phyloP scores from a whole-genome alignment of 2,888 invertebrate genomes.

The Andrena bicolor region DNA sequence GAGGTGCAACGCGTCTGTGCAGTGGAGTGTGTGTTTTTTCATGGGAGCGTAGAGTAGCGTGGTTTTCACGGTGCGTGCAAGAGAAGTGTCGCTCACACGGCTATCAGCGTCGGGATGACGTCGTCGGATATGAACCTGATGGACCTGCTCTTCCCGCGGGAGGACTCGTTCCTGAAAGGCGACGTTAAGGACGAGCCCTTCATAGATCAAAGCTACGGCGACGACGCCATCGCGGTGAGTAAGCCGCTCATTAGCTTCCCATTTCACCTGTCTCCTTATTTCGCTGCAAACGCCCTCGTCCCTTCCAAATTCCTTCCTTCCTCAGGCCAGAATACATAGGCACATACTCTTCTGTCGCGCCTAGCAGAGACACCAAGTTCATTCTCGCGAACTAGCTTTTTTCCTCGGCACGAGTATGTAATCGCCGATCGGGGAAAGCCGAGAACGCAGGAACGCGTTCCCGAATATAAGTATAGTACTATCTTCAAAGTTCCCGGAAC shows the following conservation, averaged over 20 bases:
- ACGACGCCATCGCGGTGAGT: constrained; percentile 77
- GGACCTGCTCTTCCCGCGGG: constrained; percentile 83
- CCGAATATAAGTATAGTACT: neutral
- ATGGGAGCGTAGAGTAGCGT: constrained; percentile 44
- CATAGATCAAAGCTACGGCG: constrained; percentile 72
- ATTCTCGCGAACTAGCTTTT: constrained; percentile 16
- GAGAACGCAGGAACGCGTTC: neutral
- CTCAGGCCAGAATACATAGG: no score
- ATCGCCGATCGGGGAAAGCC: neutral
- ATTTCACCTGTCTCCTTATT: no score
- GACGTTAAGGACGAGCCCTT: constrained; percentile 78
- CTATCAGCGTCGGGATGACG: constrained; percentile 74
- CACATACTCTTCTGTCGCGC: constrained; percentile 7
- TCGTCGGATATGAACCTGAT: constrained; percentile 83
- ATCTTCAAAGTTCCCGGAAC: neutral
- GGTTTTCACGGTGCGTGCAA: constrained; percentile 8
- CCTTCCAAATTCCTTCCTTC: no score
- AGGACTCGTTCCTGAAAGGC: constrained; percentile 80
- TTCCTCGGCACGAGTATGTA: neutral
- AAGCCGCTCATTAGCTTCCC: neutral
- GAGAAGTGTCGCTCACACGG: constrained; percentile 3
- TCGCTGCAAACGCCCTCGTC: no score
- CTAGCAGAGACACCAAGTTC: constrained; percentile 13
- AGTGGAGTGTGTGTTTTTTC: constrained; percentile 48
- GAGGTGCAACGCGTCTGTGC: constrained; percentile 39